phyloP scores from a whole-genome alignment of 2,113 vertebrate species.

The Pterocles gutturalis region DNA sequence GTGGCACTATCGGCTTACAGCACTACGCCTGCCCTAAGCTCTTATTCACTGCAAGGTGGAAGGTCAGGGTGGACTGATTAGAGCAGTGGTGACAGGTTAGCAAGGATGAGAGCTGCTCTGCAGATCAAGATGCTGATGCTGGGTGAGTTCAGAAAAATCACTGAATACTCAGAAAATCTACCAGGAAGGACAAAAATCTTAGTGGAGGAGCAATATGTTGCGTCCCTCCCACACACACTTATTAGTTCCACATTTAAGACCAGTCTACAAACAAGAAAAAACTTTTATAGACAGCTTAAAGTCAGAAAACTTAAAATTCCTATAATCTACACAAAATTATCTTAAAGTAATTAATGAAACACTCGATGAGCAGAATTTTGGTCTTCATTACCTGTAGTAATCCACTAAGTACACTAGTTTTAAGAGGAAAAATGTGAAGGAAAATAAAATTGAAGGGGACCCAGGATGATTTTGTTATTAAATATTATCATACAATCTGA shows the following conservation, averaged over 20 bases:
- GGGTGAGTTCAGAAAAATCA: conserved; percentile 53
- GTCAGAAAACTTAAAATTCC: not conserved
- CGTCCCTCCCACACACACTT: conserved; percentile 83
- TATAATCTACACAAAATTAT: not conserved
- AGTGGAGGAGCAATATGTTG: conserved; percentile 68
- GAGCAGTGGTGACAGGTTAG: conserved; percentile 40
- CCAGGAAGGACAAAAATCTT: conserved; percentile 78
- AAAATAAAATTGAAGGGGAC: not conserved
- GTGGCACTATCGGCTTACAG: conserved; percentile 70
- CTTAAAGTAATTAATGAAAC: not conserved
- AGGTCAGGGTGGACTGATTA: conserved; percentile 78
- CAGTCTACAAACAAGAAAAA: conserved; percentile 36
- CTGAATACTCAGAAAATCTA: conserved; percentile 65
- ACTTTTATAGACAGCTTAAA: conserved; percentile 25
- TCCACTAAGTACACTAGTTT: not conserved
- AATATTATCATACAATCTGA: not conserved
- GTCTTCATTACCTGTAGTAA: not conserved
- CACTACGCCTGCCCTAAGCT: conserved; percentile 64
- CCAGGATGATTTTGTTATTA: not conserved
- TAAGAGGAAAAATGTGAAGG: not conserved
- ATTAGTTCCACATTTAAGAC: conserved; percentile 76
- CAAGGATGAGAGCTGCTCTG: conserved; percentile 54
- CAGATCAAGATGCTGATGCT: conserved; percentile 47
- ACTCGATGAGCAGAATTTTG: not conserved
- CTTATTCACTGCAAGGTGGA: conserved; percentile 72